Base-by-base conservation (phyloP, 1,140 invertebrate species). In the Berghia stephanieae region DNA sequence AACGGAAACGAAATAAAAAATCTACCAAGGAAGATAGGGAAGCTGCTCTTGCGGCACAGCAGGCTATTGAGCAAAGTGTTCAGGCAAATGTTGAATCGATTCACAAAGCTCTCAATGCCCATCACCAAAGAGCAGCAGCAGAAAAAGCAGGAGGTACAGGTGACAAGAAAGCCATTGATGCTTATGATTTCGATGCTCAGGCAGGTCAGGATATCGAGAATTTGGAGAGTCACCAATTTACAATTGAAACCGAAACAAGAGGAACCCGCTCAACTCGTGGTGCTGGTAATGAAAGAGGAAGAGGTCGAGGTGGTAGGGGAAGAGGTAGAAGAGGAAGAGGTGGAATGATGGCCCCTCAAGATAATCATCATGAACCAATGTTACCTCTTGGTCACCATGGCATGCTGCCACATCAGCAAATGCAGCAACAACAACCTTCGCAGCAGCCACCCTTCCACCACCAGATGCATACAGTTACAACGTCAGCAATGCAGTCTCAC, bases 181-280 rank as follows among this genome's bases (percentile, higher is more conserved):
- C 78, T 5, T 81, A 79, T 75, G 80, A 81, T 40, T 81, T 81
- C 78, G 80, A 78, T 42, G 76, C 60, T n/a, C 69, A 81, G 27
- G 63, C 70, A 36, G 75, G 78, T 34, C 73, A 81, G 55, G 78
- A 77, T 8, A 74, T 55, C n/a, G 68, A 27, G 13, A 31, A 2
- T 31, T 49, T 34, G 69, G 44, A 24, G 71, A 73, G 38, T 46
- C 57, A 2, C 57, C 73, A 34, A n/a, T n/a, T n/a, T n/a, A n/a
- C n/a, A n/a, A n/a, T n/a, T n/a, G n/a, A n/a, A n/a, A n/a, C 46
- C 2, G 46, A 55, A 21, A 18, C 5, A 55, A n/a, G n/a, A n/a
- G n/a, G n/a, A 72, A 36, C n/a, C 42, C 70, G 3, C 31, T 34
- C 1, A 34, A 49, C 36, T 52, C 21, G 24, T n/a, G 57, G 57